A percentile compares a stretch with the other conserved stretches of the same genome.
These are phyloP conservation scores for Onychomys leucogaster DNA, from an alignment of 2,797 vertebrate species.

Conservation along the genomic window DNA sequence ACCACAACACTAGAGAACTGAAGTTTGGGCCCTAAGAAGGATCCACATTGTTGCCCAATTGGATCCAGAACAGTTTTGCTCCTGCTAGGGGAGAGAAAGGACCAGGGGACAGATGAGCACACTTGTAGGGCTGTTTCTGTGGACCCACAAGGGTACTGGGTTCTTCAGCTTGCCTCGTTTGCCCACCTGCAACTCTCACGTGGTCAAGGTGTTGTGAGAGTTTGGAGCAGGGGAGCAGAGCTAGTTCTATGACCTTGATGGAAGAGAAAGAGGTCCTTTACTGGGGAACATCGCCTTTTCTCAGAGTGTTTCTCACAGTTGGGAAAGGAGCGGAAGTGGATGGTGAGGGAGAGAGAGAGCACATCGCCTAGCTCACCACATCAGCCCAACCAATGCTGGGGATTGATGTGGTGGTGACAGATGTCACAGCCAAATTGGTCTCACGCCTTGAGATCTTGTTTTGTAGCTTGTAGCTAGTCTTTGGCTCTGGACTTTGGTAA, in stretches of 20 bases:
- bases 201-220: neutral
- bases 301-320: neutral
- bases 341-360: neutral
- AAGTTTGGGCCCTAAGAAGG: neutral
- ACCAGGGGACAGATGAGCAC: neutral
- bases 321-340: neutral
- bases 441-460: neutral
- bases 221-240: neutral
- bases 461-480: neutral
- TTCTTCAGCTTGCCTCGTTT: neutral
- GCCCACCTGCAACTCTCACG: neutral
- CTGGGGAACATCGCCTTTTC: neutral
- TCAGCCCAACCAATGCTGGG: neutral
- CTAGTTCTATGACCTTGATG: too few species aligned
- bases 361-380: neutral
- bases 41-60: neutral
- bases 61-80: neutral
- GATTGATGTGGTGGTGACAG: neutral
- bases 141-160: fast-evolving
- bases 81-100: neutral
- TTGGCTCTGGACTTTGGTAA: neutral
- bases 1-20: neutral
- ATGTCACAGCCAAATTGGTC: neutral
- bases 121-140: neutral
- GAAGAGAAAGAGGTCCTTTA: neutral